Evolutionary conservation across 2,888 invertebrate species (phyloP).

Genomic region (Scaptomyza caliginosa): DNA sequence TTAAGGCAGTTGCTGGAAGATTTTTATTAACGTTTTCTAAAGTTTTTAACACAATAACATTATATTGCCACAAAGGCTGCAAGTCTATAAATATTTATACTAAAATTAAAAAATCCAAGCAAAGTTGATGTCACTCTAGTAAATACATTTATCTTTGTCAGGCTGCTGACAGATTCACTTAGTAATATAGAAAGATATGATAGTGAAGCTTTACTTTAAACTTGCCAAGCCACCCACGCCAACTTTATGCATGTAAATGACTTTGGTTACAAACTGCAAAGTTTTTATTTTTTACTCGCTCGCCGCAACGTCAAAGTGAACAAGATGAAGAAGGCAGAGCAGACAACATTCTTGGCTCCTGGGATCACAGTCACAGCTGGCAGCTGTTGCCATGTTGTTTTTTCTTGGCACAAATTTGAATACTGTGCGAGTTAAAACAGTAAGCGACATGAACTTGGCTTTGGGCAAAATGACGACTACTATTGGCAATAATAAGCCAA

Average conservation of each 20-base stretch:
- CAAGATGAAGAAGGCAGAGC: constrained; percentile 5
- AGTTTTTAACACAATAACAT: too few relatives aligned
- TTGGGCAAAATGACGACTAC: constrained; percentile 26
- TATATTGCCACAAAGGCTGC: too few relatives aligned
- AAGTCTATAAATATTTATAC: neutral
- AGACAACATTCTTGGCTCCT: constrained; percentile 15
- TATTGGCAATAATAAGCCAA: constrained; percentile 48
- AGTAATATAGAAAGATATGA: neutral
- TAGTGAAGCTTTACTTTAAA: neutral
- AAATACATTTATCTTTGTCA: neutral
- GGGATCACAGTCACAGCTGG: constrained; percentile 45
- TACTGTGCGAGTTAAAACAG: constrained; percentile 37
- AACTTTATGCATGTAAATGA: constrained; percentile 36
- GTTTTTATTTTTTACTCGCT: constrained; percentile 19
- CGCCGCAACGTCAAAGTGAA: constrained; percentile 33
- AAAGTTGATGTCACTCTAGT: neutral
- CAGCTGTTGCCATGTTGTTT: constrained; percentile 67
- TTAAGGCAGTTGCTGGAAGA: neutral
- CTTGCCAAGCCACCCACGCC: constrained; percentile 21
- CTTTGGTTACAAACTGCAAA: constrained; percentile 38
- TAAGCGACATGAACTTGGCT: constrained; percentile 31
- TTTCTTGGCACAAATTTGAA: constrained; percentile 57
- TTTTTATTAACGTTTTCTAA: too few relatives aligned
- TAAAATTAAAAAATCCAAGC: neutral
- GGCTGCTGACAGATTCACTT: neutral